These are phyloP conservation scores for Bombus waltoni DNA, from an alignment of 1,140 invertebrate genomes.

Conservation along the genomic window DNA sequence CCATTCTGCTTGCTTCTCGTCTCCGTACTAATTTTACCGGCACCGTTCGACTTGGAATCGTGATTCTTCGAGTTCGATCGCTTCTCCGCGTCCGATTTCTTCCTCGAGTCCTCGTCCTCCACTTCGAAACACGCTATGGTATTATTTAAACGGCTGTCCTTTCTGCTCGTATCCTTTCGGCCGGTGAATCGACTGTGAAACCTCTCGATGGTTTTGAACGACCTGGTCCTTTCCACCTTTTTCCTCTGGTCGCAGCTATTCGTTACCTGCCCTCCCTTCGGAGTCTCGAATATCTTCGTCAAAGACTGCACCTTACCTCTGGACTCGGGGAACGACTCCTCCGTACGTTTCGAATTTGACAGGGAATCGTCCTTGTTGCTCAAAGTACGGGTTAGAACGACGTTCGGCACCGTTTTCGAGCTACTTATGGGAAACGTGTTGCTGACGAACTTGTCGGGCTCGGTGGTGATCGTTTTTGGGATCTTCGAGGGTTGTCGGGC, in stretches of 20 bases:
- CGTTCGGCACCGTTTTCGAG: conserved; percentile 54
- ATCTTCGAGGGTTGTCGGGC: conserved; percentile 68
- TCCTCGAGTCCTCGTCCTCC: conserved; percentile 57
- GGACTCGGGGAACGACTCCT: conserved; percentile 62
- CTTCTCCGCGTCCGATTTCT: conserved; percentile 49
- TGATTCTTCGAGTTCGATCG: conserved; percentile 14
- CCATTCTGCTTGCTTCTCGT: conserved; percentile 52
- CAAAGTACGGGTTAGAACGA: conserved; percentile 71
- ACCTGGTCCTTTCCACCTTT: conserved; percentile 79
- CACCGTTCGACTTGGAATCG: conserved; percentile 29
- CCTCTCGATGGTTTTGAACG: conserved; percentile 81
- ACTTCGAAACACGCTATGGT: conserved; percentile 70
- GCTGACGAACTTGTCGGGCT: conserved; percentile 70
- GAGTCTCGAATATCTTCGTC: conserved; percentile 79
- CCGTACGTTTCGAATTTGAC: conserved; percentile 20
- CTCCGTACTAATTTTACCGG: conserved; percentile 38
- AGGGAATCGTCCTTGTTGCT: conserved; percentile 71
- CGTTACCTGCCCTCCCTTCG: conserved; percentile 55
- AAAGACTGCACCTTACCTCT: conserved; percentile 80
- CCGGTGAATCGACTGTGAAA: conserved; percentile 79
- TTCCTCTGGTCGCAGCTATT: conserved; percentile 64
- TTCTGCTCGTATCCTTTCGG: conserved; percentile 70
- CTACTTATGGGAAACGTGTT: conserved; percentile 73
- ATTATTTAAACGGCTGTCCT: conserved; percentile 73
- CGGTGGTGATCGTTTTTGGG: conserved; percentile 61